These are phyloP conservation scores for Mus musculus DNA, from an alignment of 2,113 vertebrate species.

Conservation along the genomic window DNA sequence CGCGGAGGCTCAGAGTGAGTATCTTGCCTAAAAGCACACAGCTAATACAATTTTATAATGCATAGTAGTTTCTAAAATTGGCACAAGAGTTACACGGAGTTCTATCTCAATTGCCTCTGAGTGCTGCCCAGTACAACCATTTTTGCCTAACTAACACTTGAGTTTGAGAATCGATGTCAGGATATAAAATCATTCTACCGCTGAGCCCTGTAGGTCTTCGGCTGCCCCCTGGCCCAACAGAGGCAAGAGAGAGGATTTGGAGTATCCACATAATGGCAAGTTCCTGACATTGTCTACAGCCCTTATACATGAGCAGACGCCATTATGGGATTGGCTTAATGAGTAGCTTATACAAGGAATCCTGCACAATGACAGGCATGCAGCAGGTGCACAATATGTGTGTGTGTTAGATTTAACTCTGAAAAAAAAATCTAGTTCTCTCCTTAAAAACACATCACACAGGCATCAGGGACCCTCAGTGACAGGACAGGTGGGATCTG, in stretches of 20 bases:
- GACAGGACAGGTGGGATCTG: neutral
- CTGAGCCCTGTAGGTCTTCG: neutral
- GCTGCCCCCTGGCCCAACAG: neutral
- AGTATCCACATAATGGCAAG: neutral
- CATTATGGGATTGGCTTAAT: neutral
- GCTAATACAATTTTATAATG: neutral
- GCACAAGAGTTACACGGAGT: neutral
- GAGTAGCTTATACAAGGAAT: neutral
- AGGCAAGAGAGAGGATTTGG: neutral
- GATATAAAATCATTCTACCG: neutral
- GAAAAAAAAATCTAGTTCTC: neutral
- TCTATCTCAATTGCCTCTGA: neutral
- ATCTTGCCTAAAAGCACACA: slow-evolving; percentile 26
- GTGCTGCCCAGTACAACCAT: no score
- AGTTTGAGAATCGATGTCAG: neutral
- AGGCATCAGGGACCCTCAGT: neutral
- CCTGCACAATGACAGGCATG: neutral
- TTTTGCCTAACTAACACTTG: neutral
- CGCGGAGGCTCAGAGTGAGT: neutral
- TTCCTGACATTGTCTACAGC: neutral
- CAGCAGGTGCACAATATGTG: neutral
- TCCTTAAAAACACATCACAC: neutral
- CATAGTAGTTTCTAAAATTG: slow-evolving; percentile 1
- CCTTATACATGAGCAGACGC: neutral
- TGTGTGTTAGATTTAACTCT: neutral